Evolutionary conservation across 1,140 invertebrate species (phyloP).

Genomic region (Musca vetustissima): DNA sequence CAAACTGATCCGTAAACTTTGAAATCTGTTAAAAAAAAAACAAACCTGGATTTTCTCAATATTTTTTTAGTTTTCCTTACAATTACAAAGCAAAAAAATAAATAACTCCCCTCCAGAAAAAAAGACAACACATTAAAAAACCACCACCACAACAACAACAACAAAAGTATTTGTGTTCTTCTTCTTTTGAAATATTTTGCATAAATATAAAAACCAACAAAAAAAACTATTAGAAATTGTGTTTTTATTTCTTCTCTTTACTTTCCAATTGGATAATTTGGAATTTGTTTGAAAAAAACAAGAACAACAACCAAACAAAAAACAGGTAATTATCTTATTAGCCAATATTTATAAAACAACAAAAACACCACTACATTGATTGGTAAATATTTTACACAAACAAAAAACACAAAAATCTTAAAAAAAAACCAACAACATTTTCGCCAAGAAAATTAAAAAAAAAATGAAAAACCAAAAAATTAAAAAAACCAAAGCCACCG

Average conservation of each 20-base stretch:
- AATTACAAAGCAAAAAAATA: slow-evolving; percentile 8
- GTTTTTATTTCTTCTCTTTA: slow-evolving; percentile 27
- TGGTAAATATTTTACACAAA: too few relatives aligned
- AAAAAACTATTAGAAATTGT: slow-evolving; percentile 24
- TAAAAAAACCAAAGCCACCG: slow-evolving; percentile 20
- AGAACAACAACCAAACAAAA: background rate
- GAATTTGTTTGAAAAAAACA: background rate
- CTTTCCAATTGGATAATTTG: slow-evolving; percentile 4
- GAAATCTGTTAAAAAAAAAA: slow-evolving; percentile 7
- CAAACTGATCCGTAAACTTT: background rate
- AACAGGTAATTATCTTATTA: too few relatives aligned
- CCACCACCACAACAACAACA: slow-evolving; percentile 1
- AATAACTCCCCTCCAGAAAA: slow-evolving; percentile 12
- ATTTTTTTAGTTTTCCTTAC: too few relatives aligned
- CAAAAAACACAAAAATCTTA: background rate
- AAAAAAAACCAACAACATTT: background rate
- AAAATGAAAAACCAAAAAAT: background rate
- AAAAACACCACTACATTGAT: too few relatives aligned
- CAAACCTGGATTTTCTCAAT: background rate
- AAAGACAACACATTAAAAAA: background rate
- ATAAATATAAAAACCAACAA: slow-evolving; percentile 56
- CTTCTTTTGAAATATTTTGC: slow-evolving; percentile 55
- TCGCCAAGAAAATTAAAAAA: background rate
- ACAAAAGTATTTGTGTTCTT: slow-evolving; percentile 45
- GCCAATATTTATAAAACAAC: background rate